A percentile compares a stretch with the other conserved stretches of the same genome.
Evolutionary conservation across 1,140 invertebrate genomes (phyloP).

Genomic region (Nomia melanderi): DNA sequence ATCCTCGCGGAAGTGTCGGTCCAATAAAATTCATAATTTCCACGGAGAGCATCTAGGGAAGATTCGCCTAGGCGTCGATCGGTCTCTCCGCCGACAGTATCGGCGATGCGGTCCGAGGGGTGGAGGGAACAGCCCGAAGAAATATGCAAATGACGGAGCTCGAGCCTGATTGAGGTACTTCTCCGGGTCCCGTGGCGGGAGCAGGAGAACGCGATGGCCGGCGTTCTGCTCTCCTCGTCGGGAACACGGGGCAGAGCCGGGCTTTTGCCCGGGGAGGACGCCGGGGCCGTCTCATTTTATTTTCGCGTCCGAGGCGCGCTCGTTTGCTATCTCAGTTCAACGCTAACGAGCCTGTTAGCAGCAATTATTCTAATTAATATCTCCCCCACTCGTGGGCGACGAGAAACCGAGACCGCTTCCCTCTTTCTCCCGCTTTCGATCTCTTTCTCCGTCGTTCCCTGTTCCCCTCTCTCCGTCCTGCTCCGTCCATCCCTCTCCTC

Average conservation of each 20-base stretch:
- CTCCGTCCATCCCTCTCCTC: too few relatives aligned
- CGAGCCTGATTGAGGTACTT: conserved; percentile 70
- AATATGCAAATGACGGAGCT: conserved; percentile 74
- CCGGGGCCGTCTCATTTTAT: conserved; percentile 66
- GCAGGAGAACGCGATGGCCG: conserved; percentile 23
- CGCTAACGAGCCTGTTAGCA: conserved; percentile 81
- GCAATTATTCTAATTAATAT: conserved; percentile 82
- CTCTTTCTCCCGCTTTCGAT: conserved; percentile 8
- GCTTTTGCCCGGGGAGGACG: conserved; percentile 53
- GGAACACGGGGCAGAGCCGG: not conserved
- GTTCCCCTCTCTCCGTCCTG: too few relatives aligned
- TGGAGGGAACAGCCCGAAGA: conserved; percentile 51
- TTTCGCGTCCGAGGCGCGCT: conserved; percentile 68
- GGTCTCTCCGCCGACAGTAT: conserved; percentile 14
- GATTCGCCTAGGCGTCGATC: not conserved
- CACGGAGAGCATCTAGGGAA: not conserved
- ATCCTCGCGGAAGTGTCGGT: too few relatives aligned
- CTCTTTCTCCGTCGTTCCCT: not conserved
- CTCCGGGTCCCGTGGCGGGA: conserved; percentile 47
- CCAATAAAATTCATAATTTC: too few relatives aligned
- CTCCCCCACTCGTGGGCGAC: conserved; percentile 65
- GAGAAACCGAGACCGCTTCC: conserved; percentile 24
- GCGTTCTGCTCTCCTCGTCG: not conserved
- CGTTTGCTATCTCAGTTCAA: conserved; percentile 77
- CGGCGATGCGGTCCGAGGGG: not conserved